Base-by-base conservation (phyloP, 2,888 invertebrate genomes). In the Prostheceraeus crozeri region DNA sequence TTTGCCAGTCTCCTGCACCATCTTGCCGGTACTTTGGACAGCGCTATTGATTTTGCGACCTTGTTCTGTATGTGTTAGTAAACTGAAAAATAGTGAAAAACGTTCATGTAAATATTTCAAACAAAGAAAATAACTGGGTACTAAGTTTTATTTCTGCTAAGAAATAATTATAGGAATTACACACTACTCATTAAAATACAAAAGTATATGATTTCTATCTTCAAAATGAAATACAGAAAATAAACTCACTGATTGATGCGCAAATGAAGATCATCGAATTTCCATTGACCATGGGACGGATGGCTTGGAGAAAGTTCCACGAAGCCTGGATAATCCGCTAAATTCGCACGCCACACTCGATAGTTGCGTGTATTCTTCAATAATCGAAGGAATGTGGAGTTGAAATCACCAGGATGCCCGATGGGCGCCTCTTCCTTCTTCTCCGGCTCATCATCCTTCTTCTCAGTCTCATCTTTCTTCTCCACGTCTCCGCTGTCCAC, bases 11-110 rank as follows among this genome's bases (percentile, higher is more conserved):
- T 84, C 84, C 11, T 83, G 87, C 52, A 93, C 89, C 28, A 87
- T 90, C 69, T 88, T 83, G 27, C 90, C 89, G 1, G 93, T 91
- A 63, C 85, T 86, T 56, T 84, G 84, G 74, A 93, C 88, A 0
- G 91, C 91, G 72, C 89, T 89, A 69, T 89, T 90, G 63, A 93
- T 81, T 77, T 90, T 90, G 57, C 90, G 82, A 0, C 91, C 91
- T 67, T 89, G 84, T 76, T 93, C 93, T 33, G 89, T 87, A 70
- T 85, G 89, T 69, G 90, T 89, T 85, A 93, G 89, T 19, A 89
- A 88, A 72, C 91, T 91, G 71, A 33, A 78, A 75, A 65, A 63
- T 52, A 61, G 62, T 62, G 56, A 57, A 33, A 21, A 52, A n/a
- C n/a, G n/a, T n/a, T n/a, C n/a, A n/a, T n/a, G n/a, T n/a, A n/a